Percentiles rank a stretch among this genome's conserved stretches.
Conservation (phyloP, 2,797 vertebrate species). For the Peromyscus aztecus region DNA sequence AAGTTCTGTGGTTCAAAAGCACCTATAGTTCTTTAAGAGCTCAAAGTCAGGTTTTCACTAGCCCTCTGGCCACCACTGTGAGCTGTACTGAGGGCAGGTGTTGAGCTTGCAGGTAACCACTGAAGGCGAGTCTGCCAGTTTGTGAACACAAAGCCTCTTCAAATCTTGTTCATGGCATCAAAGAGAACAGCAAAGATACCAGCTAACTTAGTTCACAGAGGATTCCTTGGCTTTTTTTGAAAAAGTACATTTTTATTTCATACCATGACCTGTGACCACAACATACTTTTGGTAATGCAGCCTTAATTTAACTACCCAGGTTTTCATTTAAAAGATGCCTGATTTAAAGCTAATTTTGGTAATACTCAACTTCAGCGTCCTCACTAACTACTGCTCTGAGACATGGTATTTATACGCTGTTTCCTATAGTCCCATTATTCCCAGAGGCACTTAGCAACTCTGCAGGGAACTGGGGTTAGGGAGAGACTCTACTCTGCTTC, state of each 20-base stretch:
- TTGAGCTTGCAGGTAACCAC: neutral
- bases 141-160: neutral
- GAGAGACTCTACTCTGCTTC: neutral
- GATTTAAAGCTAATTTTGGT: conserved; percentile 4
- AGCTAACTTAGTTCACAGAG: neutral
- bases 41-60: neutral
- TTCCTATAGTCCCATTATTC: neutral
- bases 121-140: neutral
- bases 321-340: neutral
- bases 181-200: neutral
- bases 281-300: neutral
- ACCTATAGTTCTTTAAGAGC: neutral
- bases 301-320: neutral
- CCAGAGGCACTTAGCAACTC: neutral
- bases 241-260: neutral
- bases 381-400: neutral
- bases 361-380: neutral
- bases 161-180: neutral
- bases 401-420: neutral
- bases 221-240: neutral
- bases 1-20: neutral
- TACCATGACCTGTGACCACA: neutral
- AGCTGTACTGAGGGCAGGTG: neutral
- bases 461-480: neutral
- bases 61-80: neutral